Conservation (phyloP, 2,113 vertebrate genomes). For the Sphyrna mokarran region DNA sequence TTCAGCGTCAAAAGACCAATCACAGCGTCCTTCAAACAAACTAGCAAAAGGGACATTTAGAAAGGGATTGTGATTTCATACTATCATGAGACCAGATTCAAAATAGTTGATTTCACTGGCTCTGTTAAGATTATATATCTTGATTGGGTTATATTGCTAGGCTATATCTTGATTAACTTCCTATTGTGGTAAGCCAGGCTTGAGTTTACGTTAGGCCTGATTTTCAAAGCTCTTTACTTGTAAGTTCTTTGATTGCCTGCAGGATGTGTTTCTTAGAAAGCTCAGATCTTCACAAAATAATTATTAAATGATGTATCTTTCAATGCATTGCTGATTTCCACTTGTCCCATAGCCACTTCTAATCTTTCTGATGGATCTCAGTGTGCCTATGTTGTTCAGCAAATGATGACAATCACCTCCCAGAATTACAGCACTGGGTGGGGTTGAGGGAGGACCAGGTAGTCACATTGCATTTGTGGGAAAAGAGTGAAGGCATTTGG, state of each 20-base stretch:
- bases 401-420: not conserved
- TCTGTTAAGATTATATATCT: not conserved
- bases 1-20: not conserved
- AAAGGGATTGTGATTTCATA: not conserved
- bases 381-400: conserved; percentile 43
- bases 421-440: not conserved
- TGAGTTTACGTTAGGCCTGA: not conserved
- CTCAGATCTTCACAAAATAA: not conserved
- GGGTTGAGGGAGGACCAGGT: not conserved
- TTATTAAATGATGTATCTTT: not conserved
- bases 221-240: not conserved
- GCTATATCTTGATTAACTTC: not conserved
- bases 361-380: not conserved
- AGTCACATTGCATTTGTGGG: not conserved
- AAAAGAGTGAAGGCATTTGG: not conserved
- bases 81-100: not conserved
- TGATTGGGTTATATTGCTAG: not conserved
- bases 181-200: not conserved
- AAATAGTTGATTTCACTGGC: not conserved
- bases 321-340: not conserved
- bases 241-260: not conserved
- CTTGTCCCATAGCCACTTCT: not conserved
- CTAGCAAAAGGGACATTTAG: not conserved
- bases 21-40: not conserved
- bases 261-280: not conserved